These are phyloP conservation scores for Osedax frankpressi DNA, from an alignment of 2,888 invertebrate genomes.

Conservation along the genomic window DNA sequence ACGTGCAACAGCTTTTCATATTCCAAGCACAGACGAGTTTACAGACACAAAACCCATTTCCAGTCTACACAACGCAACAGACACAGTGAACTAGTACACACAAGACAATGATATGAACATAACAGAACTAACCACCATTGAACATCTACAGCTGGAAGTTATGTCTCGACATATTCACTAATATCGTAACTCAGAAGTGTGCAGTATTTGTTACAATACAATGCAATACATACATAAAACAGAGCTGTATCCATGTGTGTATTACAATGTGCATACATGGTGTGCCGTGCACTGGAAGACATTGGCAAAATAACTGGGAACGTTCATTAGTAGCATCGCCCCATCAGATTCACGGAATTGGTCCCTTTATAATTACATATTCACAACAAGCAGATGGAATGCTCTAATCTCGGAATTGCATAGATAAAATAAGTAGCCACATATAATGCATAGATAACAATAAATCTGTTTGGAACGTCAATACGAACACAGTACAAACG, in stretches of 20 bases:
- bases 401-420: not conserved
- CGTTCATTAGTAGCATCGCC: not conserved
- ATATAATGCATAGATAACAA: constrained; percentile 5
- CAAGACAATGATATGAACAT: not conserved
- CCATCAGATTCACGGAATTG: constrained; percentile 1
- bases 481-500: not conserved
- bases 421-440: constrained; percentile 8
- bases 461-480: not conserved
- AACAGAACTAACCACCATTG: not conserved
- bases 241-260: not conserved
- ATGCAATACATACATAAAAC: constrained; percentile 2
- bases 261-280: not conserved
- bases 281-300: not conserved
- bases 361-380: not conserved
- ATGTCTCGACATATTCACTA: not conserved
- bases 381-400: constrained; percentile 5
- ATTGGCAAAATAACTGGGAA: not conserved
- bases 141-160: not conserved
- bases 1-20: not conserved
- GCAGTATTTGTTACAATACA: constrained; percentile 1
- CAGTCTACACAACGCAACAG: not conserved
- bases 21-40: not conserved
- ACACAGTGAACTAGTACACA: not conserved
- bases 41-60: not conserved
- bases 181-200: not conserved